Percentiles rank a stretch among this genome's conserved stretches.
phyloP scores from a whole-genome alignment of 1,140 invertebrate genomes.

The Drosophila lini region DNA sequence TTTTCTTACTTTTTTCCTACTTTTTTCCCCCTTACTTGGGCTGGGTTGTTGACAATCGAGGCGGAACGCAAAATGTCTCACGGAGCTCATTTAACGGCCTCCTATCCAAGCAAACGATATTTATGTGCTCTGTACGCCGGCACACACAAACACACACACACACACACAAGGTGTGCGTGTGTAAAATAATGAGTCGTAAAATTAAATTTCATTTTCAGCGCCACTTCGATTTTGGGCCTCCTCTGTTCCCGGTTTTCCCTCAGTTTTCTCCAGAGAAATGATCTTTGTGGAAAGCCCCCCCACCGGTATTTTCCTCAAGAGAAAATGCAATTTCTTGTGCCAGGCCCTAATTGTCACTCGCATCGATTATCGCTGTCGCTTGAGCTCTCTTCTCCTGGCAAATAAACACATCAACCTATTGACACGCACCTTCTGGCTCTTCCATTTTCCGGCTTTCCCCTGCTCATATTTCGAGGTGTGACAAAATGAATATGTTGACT shows the following conservation, averaged over 20 bases:
- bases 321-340: slow-evolving; percentile 11
- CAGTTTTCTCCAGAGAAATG: slow-evolving; percentile 14
- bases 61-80: slow-evolving; percentile 53
- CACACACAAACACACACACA: neutral
- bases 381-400: slow-evolving; percentile 36
- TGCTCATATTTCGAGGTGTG: slow-evolving; percentile 61
- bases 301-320: neutral
- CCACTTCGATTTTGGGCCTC: slow-evolving; percentile 34
- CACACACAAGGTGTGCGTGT: slow-evolving; percentile 24
- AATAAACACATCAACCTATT: slow-evolving; percentile 76
- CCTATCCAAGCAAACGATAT: slow-evolving; percentile 43
- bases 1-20: neutral
- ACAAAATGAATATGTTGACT: slow-evolving; percentile 47
- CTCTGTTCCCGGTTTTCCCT: neutral
- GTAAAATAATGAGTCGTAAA: slow-evolving; percentile 76
- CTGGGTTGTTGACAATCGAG: slow-evolving; percentile 42
- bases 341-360: slow-evolving; percentile 59
- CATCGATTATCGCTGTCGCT: slow-evolving; percentile 60
- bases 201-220: slow-evolving; percentile 65
- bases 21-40: neutral
- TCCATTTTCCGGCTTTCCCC: slow-evolving; percentile 3
- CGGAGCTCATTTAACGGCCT: slow-evolving; percentile 71
- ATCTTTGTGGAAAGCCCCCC: slow-evolving; percentile 5
- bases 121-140: slow-evolving; percentile 31
- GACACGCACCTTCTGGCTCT: slow-evolving; percentile 55